Evolutionary conservation across 2,797 vertebrate species (phyloP).

Genomic region (Novumbra hubbsi): DNA sequence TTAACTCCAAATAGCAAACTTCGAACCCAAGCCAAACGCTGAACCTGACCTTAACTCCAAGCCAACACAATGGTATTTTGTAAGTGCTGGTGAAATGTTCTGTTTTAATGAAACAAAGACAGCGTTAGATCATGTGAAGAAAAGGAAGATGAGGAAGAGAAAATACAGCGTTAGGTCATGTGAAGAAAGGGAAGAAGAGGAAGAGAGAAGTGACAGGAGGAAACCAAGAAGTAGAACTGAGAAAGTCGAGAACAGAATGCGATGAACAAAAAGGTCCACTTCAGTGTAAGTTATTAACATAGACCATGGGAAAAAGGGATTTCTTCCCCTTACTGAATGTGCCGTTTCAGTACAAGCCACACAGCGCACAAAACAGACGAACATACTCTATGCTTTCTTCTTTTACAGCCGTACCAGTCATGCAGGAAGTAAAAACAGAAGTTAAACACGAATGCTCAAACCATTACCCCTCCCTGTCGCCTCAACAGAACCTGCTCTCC

Average conservation of each 20-base stretch:
- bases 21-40: no score
- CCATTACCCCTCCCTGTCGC: neutral
- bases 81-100: neutral
- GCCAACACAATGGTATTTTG: no score
- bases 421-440: neutral
- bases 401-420: neutral
- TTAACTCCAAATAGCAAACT: no score
- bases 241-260: constrained; percentile 17
- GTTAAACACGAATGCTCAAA: no score
- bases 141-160: neutral
- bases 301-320: constrained; percentile 49
- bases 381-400: neutral
- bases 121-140: neutral
- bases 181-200: neutral
- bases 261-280: constrained; percentile 33
- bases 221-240: neutral
- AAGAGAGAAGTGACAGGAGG: neutral
- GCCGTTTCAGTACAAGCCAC: neutral
- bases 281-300: constrained; percentile 31
- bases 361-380: neutral
- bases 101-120: neutral
- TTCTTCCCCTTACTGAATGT: constrained; percentile 21
- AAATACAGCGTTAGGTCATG: neutral
- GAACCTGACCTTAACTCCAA: no score
- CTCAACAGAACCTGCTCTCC: neutral